These are phyloP conservation scores for Linurgus olivaceus DNA, from an alignment of 2,797 vertebrate genomes.

Conservation along the genomic window DNA sequence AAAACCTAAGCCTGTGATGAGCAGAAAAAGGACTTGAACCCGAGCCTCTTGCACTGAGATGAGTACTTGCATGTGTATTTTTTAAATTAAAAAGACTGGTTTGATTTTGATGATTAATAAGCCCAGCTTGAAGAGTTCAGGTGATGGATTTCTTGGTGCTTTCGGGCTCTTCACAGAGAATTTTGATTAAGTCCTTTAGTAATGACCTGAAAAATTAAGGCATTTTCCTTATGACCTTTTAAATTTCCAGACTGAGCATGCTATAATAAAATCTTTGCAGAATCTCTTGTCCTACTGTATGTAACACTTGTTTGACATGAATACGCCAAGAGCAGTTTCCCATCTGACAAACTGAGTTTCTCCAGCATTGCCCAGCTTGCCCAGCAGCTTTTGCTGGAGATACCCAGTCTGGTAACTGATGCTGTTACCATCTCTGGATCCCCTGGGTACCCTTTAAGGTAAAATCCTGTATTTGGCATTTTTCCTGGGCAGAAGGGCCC, in stretches of 20 bases:
- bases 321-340: not conserved
- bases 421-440: not conserved
- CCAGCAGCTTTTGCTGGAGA: not conserved
- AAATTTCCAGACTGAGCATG: not conserved
- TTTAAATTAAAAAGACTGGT: not conserved
- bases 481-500: not conserved
- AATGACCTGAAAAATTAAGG: not conserved
- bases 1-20: not conserved
- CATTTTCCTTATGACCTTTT: not conserved
- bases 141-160: not conserved
- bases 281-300: not conserved
- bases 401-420: not conserved
- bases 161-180: not conserved
- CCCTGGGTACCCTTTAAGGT: not conserved
- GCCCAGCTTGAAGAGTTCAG: not conserved
- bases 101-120: not conserved
- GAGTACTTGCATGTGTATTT: not conserved
- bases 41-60: not conserved
- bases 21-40: not conserved
- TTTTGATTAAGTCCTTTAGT: not conserved
- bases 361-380: not conserved
- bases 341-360: not conserved
- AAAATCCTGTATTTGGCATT: not conserved
- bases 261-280: not conserved
- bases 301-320: not conserved